Evolutionary conservation across 2,113 vertebrate genomes (phyloP), one percentile per base, ranked within the genome.

Genomic region (Colaptes auratus): DNA sequence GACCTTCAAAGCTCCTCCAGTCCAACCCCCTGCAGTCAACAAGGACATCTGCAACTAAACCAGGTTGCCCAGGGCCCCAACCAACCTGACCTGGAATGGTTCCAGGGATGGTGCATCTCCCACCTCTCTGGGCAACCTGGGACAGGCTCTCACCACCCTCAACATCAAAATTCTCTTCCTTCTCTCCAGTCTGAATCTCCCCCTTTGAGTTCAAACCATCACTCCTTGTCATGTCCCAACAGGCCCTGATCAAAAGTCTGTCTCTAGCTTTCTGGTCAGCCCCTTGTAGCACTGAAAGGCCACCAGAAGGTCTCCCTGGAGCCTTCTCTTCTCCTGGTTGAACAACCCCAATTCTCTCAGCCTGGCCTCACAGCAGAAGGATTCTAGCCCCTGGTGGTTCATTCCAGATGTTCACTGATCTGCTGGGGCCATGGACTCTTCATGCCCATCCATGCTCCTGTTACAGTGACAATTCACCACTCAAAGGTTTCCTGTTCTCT

Each of bases 401-500:
- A 1, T 13, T 35, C 15, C 71, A 31, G 67, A 2, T 42, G 16
- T 44, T 24, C 86, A 8, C 39, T 15, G 3, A 17, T 18, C 3
- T 21, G 11, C 1, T 21, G 39, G 36, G 36, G 19, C 39, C 30
- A 0, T 1, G 42, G 66, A 0, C 46, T 12, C 19, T 7, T 21
- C 5, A 6, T 35, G 2, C 56, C 82, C 35, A 21, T 19, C 6
- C 9, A 28, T 66, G 61, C 42, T 59, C 18, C 73, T 35, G 9
- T 3, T n/a, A 0, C 4, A 36, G 3, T 13, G 3, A 14, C 39
- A 12, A 0, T 3, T 64, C 8, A 2, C 15, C 9, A 27, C 35
- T 78, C 61, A 18, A 20, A 30, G 85, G 25, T 6, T 17, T 60
- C 13, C 0, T 3, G 0, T 6, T 31, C 66, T 31, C 1, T 21